Conservation (phyloP, 2,888 invertebrate species). For the Linnaemya tessellans region DNA sequence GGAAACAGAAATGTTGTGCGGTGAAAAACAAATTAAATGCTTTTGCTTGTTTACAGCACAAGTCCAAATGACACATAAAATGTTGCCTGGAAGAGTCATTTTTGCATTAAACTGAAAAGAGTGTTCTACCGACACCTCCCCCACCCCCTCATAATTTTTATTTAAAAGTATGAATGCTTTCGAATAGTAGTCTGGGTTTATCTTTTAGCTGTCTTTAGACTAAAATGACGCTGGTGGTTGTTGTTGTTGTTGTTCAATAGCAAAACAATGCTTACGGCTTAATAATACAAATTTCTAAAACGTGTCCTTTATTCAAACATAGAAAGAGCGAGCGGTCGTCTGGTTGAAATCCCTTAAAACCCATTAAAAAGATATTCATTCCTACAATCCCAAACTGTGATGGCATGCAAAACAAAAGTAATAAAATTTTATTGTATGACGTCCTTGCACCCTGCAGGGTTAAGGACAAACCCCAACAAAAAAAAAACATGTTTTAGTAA, state of each 20-base stretch:
- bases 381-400: slow-evolving; percentile 4
- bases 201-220: background rate
- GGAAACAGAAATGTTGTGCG: background rate
- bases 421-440: slow-evolving; percentile 22
- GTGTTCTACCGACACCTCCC: too few relatives aligned
- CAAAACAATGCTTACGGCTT: background rate
- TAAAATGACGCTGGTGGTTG: background rate
- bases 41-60: background rate
- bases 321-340: background rate
- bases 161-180: too few relatives aligned
- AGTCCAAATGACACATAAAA: background rate
- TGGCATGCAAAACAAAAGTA: background rate
- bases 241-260: too few relatives aligned
- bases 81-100: background rate
- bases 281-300: background rate
- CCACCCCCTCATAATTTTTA: too few relatives aligned
- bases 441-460: slow-evolving; percentile 26
- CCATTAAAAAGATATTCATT: slow-evolving; percentile 1
- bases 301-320: background rate
- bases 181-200: background rate
- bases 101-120: too few relatives aligned
- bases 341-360: background rate
- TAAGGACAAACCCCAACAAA: slow-evolving; percentile 19
- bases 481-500: slow-evolving; percentile 15
- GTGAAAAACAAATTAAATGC: background rate